Percentiles rank a stretch among this genome's conserved stretches.
These are phyloP conservation scores for Calosoma granatense DNA, from an alignment of 1,140 invertebrate species.

Conservation along the genomic window DNA sequence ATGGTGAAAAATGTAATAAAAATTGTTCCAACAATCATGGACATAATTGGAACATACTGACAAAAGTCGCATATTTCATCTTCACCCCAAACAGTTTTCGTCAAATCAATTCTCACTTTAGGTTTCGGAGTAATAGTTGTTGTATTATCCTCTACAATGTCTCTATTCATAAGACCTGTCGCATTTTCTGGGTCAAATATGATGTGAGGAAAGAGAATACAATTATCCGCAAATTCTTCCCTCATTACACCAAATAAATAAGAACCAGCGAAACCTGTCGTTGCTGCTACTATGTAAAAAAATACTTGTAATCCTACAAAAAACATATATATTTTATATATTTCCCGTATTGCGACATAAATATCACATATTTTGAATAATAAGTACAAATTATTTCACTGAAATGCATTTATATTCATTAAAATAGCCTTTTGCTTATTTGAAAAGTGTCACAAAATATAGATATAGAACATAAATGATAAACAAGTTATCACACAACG, in stretches of 20 bases:
- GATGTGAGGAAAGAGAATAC: neutral
- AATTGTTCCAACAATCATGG: constrained; percentile 12
- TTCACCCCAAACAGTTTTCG: constrained; percentile 8
- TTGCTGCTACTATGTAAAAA: neutral
- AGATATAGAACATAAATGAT: no score
- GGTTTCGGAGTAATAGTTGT: neutral
- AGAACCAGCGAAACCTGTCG: constrained; percentile 9
- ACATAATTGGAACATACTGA: constrained; percentile 16
- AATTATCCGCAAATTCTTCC: constrained; percentile 13
- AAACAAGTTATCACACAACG: no score
- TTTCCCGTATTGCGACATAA: no score
- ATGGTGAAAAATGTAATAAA: constrained; percentile 15
- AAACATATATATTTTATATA: no score
- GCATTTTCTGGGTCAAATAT: no score
- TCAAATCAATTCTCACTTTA: neutral
- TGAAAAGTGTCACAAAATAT: no score
- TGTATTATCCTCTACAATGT: neutral
- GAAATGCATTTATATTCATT: constrained; percentile 11
- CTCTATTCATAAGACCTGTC: no score
- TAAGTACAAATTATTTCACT: neutral
- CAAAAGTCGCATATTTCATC: constrained; percentile 12
- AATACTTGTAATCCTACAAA: constrained; percentile 13
- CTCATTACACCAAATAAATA: constrained; percentile 9
- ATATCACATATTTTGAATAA: constrained; percentile 10
- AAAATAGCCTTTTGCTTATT: no score